Base-by-base conservation (phyloP, 2,113 vertebrate species). In the Equus quagga region DNA sequence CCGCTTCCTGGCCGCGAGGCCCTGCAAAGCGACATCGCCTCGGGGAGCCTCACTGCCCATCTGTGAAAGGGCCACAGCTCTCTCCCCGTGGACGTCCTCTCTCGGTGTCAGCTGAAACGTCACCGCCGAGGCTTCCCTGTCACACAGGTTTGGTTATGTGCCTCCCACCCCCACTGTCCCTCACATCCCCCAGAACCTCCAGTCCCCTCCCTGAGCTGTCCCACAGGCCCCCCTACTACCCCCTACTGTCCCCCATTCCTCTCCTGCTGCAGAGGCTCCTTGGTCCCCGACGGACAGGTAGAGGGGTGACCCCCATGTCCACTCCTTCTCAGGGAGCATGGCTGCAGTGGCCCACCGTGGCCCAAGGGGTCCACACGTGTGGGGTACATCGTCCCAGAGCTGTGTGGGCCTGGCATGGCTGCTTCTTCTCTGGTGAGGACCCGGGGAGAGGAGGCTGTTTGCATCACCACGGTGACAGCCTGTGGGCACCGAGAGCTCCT, bases 401-500 rank as follows among this genome's bases (percentile, higher is more conserved):
- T 18, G 4, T 3, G 3, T 17, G 36, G 6, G 23, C n/a, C 9
- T 26, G 6, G 9, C 8, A 6, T 1, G 79, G 56, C 54, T 0
- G 2, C 21, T 8, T 41, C 70, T 24, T 24, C 36, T 17, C 13
- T 17, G 5, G 10, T 17, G 79, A 4, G n/a, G 23, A 11, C 56
- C n/a, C 2, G 7, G 13, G n/a, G 2, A 5, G n/a, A 26, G 14
- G 23, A 44, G 36, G 21, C 36, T 44, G 21, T 41, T 19, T 12
- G 69, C 19, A 9, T 73, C 36, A 41, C 70, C 8, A 10, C 11
- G 7, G n/a, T 31, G 17, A 41, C 36, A 8, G 23, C n/a, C n/a
- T 28, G n/a, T 10, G 3, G n/a, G 79, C 23, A 5, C 54, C 0
- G 12, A 41, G n/a, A 41, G 23, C 56, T 8, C 9, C n/a, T 8